Base-by-base conservation (phyloP, 2,797 vertebrate genomes). In the Salarias fasciatus region DNA sequence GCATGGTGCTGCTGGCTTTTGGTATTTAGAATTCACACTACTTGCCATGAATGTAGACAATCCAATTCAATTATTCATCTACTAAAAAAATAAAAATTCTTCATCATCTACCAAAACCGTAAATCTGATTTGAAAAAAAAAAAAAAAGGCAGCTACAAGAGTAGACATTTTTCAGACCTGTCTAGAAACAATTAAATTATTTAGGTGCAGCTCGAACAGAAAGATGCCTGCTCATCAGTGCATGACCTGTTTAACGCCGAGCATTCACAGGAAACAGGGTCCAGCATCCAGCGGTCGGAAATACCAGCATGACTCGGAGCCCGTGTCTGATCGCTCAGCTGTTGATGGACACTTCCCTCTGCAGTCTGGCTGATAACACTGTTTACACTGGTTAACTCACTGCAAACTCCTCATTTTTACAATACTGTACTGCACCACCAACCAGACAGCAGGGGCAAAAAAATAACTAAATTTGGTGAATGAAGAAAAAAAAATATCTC, bases 341-440 rank as follows among this genome's bases (percentile, higher is more conserved):
- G 80, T 53, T 80, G 88, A 91, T 54, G 53, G 89, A 89, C 69
- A 80, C 61, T 80, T 92, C 88, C 89, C 91, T 67, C 89, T 89
- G 89, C 77, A 66, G 63, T 28, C 50, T 57, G 62, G 41, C 82
- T 79, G 89, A 92, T 89, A 92, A 90, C 71, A 75, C 48, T 86
- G 84, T 84, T 91, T 90, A 86, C 69, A 53, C 33, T 30, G 35
- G 68, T 78, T 69, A 80, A 66, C 63, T 76, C 75, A 53, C 24
- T 56, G 67, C 31, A 72, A 75, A 63, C 38, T 13, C 44, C 10
- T 53, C 72, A 68, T 63, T 58, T 69, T 41, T 49, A 54, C 24
- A 61, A 75, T 45, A 63, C 75, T 64, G 59, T 30, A 41, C 53
- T 35, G 42, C 68, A 55, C 31, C 2, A 46, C 12, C 18, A 62